Conservation (phyloP, 2,113 vertebrate species). For the Zapornia atra region DNA sequence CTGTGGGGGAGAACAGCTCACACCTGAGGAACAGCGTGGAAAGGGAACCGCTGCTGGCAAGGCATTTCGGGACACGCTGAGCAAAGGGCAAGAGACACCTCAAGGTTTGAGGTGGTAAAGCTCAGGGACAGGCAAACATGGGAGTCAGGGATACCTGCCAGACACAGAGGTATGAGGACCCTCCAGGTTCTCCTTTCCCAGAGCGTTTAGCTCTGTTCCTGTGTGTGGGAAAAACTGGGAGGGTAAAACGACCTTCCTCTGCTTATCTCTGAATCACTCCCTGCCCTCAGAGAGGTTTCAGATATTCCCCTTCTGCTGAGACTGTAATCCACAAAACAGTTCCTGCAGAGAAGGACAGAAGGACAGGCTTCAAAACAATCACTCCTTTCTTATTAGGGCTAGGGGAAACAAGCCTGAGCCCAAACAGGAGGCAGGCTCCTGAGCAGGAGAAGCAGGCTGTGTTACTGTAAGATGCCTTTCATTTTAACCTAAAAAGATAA, state of each 20-base stretch:
- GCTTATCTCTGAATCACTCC: not conserved
- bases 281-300: not conserved
- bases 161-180: not conserved
- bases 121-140: not conserved
- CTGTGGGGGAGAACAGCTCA: not conserved
- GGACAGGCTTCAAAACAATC: not conserved
- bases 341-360: not conserved
- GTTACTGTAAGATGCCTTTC: not conserved
- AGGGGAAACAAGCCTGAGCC: not conserved
- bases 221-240: not conserved
- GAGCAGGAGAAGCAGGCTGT: rapidly evolving
- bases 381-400: rapidly evolving
- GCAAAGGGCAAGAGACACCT: not conserved
- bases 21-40: not conserved
- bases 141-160: not conserved
- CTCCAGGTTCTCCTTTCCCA: not conserved
- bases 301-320: not conserved
- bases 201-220: not conserved
- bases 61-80: not conserved
- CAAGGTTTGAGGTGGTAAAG: not conserved
- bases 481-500: not conserved
- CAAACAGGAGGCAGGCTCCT: rapidly evolving
- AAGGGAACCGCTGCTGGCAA: not conserved
- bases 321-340: not conserved
- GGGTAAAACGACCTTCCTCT: not conserved